Conservation (phyloP, 2,888 invertebrate species). For the Nephrocerus scutellatus region DNA sequence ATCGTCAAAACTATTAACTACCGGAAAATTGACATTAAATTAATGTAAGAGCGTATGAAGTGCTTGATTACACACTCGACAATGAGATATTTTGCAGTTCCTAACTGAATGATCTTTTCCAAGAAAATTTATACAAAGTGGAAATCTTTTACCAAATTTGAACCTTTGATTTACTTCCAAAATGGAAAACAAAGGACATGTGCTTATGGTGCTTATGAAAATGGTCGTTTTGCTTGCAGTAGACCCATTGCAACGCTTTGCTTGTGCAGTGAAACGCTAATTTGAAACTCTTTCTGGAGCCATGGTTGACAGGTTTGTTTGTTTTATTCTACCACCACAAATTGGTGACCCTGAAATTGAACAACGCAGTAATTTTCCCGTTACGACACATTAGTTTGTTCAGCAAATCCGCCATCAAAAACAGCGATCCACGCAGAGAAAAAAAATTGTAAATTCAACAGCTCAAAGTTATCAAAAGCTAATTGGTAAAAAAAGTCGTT, state of each 20-base stretch:
- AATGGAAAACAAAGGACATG: not conserved
- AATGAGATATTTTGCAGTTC: not conserved
- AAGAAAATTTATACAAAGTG: constrained; percentile 10
- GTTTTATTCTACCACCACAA: constrained; percentile 7
- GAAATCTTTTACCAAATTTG: constrained; percentile 1
- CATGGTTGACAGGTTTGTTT: not conserved
- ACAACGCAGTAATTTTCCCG: constrained; percentile 8
- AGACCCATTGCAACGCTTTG: too few relatives aligned
- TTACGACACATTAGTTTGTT: too few relatives aligned
- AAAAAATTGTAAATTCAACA: too few relatives aligned
- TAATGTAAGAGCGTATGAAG: not conserved
- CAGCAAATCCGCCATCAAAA: too few relatives aligned
- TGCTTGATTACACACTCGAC: not conserved
- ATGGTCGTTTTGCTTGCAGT: constrained; percentile 2
- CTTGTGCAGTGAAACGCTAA: not conserved
- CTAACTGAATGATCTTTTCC: constrained; percentile 2
- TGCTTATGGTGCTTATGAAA: not conserved
- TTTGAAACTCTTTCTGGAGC: not conserved
- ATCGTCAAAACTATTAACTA: not conserved
- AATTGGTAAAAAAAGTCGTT: constrained; percentile 2
- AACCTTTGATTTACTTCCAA: constrained; percentile 4
- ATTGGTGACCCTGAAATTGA: constrained; percentile 8
- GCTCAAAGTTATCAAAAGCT: constrained; percentile 9
- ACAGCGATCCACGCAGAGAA: too few relatives aligned
- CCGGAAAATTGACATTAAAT: not conserved